Evolutionary conservation across 2,113 vertebrate genomes (phyloP).

Genomic region (Xenopus tropicalis): DNA sequence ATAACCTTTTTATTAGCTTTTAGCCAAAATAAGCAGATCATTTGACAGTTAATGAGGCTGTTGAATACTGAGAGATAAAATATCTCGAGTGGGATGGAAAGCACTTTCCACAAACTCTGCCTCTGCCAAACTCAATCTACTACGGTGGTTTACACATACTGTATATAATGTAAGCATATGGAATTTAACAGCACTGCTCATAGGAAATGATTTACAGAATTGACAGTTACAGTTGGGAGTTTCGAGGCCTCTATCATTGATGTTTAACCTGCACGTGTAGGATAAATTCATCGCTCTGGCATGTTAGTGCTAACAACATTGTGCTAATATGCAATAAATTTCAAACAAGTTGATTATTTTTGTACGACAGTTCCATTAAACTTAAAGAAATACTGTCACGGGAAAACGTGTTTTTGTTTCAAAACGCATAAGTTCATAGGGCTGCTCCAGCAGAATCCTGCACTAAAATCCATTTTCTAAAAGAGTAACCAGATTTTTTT

Average conservation of each 20-base stretch:
- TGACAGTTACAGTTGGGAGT: constrained; percentile 1
- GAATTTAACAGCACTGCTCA: constrained; percentile 5
- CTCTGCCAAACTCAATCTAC: constrained; percentile 20
- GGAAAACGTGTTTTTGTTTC: too few relatives aligned
- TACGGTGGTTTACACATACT: not conserved
- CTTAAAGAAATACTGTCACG: too few relatives aligned
- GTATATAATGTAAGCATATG: constrained; percentile 15
- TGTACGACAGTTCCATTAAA: not conserved
- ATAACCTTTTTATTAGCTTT: constrained; percentile 45
- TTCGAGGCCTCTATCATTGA: not conserved
- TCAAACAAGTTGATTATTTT: not conserved
- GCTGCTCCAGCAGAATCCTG: too few relatives aligned
- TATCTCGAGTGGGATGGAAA: constrained; percentile 30
- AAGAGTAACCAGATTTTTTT: too few relatives aligned
- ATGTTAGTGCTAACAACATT: constrained; percentile 11
- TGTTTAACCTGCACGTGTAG: constrained; percentile 1
- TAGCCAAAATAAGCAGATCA: constrained; percentile 43
- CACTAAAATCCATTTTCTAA: too few relatives aligned
- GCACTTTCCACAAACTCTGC: constrained; percentile 8
- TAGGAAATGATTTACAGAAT: not conserved
- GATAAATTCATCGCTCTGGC: constrained; percentile 5
- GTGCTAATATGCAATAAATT: constrained; percentile 1
- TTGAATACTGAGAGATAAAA: constrained; percentile 42
- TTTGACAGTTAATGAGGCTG: constrained; percentile 41
- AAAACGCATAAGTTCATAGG: too few relatives aligned